A percentile compares a stretch with the other conserved stretches of the same genome.
Evolutionary conservation across 2,888 invertebrate species (phyloP).

Genomic region (Acleris holmiana): DNA sequence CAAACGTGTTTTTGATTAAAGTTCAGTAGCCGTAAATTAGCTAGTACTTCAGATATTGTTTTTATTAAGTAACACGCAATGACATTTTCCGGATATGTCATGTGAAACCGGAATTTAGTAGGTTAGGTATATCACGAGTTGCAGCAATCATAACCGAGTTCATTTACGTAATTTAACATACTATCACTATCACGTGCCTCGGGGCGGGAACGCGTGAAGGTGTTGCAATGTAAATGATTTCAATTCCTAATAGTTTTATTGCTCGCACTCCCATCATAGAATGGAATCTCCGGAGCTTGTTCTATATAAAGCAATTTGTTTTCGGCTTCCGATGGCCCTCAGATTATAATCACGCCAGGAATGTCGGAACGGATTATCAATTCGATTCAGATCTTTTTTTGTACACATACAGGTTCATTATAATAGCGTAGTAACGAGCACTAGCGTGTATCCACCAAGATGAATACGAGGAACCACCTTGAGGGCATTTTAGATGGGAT

Average conservation of each 20-base stretch:
- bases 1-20: too few relatives aligned
- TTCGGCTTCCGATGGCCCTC: conserved; percentile 64
- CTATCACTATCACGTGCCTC: conserved; percentile 7
- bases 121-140: background rate
- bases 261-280: conserved; percentile 45
- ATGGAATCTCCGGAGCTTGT: conserved; percentile 48
- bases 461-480: conserved; percentile 40
- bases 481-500: conserved; percentile 45
- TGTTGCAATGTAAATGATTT: conserved; percentile 46
- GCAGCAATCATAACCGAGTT: background rate
- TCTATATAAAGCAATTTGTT: conserved; percentile 64
- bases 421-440: conserved; percentile 47
- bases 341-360: conserved; percentile 65
- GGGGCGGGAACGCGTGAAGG: conserved; percentile 21
- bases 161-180: conserved; percentile 15
- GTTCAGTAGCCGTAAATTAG: too few relatives aligned
- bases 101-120: background rate
- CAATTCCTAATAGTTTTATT: conserved; percentile 51
- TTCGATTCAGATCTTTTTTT: conserved; percentile 60
- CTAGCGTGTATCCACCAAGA: conserved; percentile 37
- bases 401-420: conserved; percentile 44
- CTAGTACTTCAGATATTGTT: too few relatives aligned
- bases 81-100: background rate
- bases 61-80: too few relatives aligned
- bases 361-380: conserved; percentile 68